A percentile compares a stretch with the other conserved stretches of the same genome.
Conservation (phyloP, 2,888 invertebrate species). For the Patella ulyssiponensis region DNA sequence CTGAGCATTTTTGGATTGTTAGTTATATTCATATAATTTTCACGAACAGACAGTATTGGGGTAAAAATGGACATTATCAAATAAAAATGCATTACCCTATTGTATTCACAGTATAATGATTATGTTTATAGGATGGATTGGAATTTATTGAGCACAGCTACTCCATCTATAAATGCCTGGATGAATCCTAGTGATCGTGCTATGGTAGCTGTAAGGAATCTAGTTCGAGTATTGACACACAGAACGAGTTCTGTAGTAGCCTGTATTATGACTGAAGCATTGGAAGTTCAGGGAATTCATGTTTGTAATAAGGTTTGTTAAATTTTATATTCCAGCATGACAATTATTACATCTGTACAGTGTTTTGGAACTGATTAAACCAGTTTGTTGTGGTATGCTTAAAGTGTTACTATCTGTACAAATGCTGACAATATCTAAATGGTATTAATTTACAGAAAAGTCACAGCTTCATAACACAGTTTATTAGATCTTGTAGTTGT, state of each 20-base stretch:
- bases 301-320: slow-evolving; percentile 81
- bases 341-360: not conserved
- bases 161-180: slow-evolving; percentile 98
- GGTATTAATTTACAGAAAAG: too few relatives aligned
- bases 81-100: too few relatives aligned
- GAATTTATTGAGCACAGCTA: slow-evolving; percentile 95
- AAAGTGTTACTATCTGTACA: not conserved
- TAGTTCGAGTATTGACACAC: slow-evolving; percentile 81
- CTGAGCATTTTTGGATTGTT: too few relatives aligned
- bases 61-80: too few relatives aligned
- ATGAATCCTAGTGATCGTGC: slow-evolving; percentile 95
- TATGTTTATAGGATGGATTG: slow-evolving; percentile 83
- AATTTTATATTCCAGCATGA: not conserved
- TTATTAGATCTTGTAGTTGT: too few relatives aligned
- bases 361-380: not conserved
- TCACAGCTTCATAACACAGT: too few relatives aligned
- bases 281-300: slow-evolving; percentile 87
- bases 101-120: not conserved
- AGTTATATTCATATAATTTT: too few relatives aligned
- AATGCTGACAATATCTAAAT: not conserved
- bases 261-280: slow-evolving; percentile 93
- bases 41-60: too few relatives aligned
- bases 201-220: slow-evolving; percentile 85
- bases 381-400: not conserved
- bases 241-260: slow-evolving; percentile 83